Conservation (phyloP, 2,113 vertebrate genomes). For the Cephalophus harveyi region DNA sequence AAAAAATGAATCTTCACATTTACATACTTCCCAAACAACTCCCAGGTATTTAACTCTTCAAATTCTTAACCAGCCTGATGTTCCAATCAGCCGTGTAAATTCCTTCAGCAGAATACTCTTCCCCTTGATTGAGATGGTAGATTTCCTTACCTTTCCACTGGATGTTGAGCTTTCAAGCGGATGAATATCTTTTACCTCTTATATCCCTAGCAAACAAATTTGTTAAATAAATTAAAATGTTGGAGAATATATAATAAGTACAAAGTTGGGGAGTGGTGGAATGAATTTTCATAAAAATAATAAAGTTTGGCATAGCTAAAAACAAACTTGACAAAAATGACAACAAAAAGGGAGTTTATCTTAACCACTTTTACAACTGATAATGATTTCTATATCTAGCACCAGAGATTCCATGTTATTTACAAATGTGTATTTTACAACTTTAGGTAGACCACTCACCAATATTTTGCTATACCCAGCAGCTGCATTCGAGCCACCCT, state of each 20-base stretch:
- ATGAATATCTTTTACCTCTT: constrained; percentile 14
- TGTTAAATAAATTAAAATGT: constrained; percentile 31
- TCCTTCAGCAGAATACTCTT: constrained; percentile 14
- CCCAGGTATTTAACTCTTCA: constrained; percentile 11
- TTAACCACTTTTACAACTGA: constrained; percentile 10
- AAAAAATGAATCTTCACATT: constrained; percentile 15
- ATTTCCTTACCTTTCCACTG: constrained; percentile 36
- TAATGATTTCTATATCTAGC: constrained; percentile 5
- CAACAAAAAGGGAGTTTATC: background rate
- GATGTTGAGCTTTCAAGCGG: background rate
- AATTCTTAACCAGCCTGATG: constrained; percentile 2
- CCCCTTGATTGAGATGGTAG: background rate
- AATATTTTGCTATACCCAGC: background rate
- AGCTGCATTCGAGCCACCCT: background rate
- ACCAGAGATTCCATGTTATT: constrained; percentile 24
- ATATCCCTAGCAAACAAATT: background rate
- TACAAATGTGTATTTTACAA: constrained; percentile 28
- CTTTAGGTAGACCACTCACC: background rate
- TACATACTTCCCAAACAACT: background rate
- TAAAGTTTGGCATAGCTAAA: constrained; percentile 5
- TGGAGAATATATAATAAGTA: background rate
- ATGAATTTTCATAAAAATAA: constrained; percentile 28
- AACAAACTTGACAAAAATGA: background rate
- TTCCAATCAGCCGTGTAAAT: background rate
- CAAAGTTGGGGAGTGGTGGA: background rate